Percentiles rank a stretch among this genome's conserved stretches.
Conservation (phyloP, 2,113 vertebrate genomes). For the Ictalurus furcatus region DNA sequence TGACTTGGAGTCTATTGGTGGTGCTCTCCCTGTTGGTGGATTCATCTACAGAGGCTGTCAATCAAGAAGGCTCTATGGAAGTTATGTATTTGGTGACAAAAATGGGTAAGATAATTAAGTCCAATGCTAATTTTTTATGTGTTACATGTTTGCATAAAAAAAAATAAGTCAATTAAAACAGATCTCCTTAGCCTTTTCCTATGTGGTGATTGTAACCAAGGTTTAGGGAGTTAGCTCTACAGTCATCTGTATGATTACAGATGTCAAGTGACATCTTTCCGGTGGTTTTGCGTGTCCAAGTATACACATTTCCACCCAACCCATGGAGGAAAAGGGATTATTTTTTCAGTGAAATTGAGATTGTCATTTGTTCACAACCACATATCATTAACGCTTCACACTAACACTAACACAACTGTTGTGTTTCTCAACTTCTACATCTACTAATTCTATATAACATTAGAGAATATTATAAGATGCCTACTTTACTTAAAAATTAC, state of each 20-base stretch:
- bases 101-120: constrained; percentile 79
- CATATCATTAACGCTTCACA: constrained; percentile 62
- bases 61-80: constrained; percentile 93
- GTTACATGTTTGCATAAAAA: background rate
- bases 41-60: constrained; percentile 97
- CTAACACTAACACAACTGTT: constrained; percentile 28
- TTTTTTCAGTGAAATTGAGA: constrained; percentile 62
- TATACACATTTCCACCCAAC: constrained; percentile 54
- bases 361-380: constrained; percentile 29
- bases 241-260: constrained; percentile 16
- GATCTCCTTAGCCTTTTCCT: background rate
- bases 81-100: constrained; percentile 92
- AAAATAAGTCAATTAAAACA: background rate
- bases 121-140: background rate
- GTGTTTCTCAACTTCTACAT: constrained; percentile 63
- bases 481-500: background rate
- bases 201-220: background rate
- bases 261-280: constrained; percentile 48
- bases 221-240: background rate
- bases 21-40: constrained; percentile 86
- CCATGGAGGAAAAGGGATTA: constrained; percentile 49
- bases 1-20: constrained; percentile 89
- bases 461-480: background rate
- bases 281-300: constrained; percentile 50
- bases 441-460: constrained; percentile 53